A percentile compares a stretch with the other conserved stretches of the same genome.
Conservation (phyloP, 2,888 invertebrate species). For the Embidobia sp. region DNA sequence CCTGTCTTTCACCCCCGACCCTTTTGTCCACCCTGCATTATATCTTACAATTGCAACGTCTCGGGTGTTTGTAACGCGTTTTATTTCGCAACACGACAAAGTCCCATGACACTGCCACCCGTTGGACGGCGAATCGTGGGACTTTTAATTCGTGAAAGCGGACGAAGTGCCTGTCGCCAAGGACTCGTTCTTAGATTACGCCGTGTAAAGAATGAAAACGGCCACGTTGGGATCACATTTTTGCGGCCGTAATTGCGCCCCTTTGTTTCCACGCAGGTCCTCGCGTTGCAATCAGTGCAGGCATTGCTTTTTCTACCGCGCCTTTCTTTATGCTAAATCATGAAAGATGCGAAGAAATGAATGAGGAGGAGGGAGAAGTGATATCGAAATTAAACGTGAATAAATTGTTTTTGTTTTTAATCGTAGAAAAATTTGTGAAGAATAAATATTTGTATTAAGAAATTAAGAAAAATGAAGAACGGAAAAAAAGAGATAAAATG, state of each 20-base stretch:
- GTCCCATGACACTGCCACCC: conserved; percentile 22
- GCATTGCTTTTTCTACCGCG: conserved; percentile 10
- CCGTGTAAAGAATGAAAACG: conserved; percentile 23
- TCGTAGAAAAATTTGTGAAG: not conserved
- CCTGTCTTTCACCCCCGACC: conserved; percentile 11
- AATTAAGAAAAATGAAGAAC: no score
- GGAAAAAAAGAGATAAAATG: no score
- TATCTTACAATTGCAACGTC: conserved; percentile 49
- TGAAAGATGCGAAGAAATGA: not conserved
- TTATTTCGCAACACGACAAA: conserved; percentile 35
- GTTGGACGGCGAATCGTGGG: conserved; percentile 5
- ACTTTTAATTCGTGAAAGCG: conserved; percentile 46
- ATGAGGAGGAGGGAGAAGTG: not conserved
- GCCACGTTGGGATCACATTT: not conserved
- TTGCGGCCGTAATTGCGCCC: conserved; percentile 11
- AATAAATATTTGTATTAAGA: no score
- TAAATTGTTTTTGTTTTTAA: no score
- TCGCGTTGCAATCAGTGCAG: conserved; percentile 6
- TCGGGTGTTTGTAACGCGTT: conserved; percentile 29
- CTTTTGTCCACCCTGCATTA: conserved; percentile 16
- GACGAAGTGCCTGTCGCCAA: conserved; percentile 27
- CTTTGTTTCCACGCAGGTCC: conserved; percentile 13
- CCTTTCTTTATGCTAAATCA: not conserved
- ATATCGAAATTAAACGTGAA: not conserved
- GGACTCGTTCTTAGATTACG: conserved; percentile 49